Base-by-base conservation (phyloP, 2,888 invertebrate species). In the Ormyrus labotus region DNA sequence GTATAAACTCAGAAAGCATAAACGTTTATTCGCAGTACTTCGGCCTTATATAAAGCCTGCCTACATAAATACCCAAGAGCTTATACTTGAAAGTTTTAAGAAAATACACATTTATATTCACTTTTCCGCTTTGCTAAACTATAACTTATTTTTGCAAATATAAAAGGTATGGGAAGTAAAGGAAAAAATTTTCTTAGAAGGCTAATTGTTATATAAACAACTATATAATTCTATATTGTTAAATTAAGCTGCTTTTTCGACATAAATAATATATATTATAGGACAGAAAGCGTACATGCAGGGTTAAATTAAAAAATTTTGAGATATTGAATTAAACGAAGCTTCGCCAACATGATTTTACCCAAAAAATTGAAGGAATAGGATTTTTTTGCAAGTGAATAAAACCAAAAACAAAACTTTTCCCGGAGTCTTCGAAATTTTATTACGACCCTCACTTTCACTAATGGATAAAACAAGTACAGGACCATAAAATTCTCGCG, bases 1-100 rank as follows among this genome's bases (percentile, higher is more conserved):
- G 45, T 53, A 61, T 69, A 69, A 58, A 19, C 57, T 58, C 57
- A 11, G 11, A 8, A 57, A 5, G 13, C 19, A 55, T 61, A 61
- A 65, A 48, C 48, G 48, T 58, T n/a, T 34, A 72, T 51, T 78
- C 50, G 19, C 53, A n/a, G 13, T 55, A 73, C 51, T 55, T 13
- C 51, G 64, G 61, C n/a, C 55, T 68, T 78, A 51, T 34, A 34
- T 50, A 9, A 13, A 57, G 58, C 48, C 50, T 11, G 58, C 48
- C 50, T 11, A 67, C 57, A 61, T 19, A 72, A 19, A 55, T 34
- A 78, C 55, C 34, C 34, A 2, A 34, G 10, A 79, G 48, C 61
- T 34, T 34, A 34, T 34, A 48, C 63, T 79, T 53, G 47, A 70
- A 74, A 80, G 70, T 75, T 80, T 64, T 75, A 80, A 74, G 48